Evolutionary conservation across 2,113 vertebrate genomes (phyloP), one percentile per base, ranked within the genome.

Genomic region (Hyaena hyaena): DNA sequence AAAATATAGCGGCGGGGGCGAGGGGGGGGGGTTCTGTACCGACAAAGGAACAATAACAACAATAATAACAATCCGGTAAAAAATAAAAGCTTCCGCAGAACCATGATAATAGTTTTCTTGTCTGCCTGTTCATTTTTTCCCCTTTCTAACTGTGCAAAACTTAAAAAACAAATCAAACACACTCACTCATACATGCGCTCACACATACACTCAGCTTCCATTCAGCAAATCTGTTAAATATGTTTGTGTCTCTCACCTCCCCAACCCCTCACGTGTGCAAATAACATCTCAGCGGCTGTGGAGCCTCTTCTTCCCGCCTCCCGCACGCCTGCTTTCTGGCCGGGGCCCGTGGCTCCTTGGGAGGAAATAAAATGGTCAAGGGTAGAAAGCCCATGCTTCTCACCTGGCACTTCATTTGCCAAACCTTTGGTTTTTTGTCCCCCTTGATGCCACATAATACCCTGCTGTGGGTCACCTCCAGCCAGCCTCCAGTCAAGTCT

Each of bases 351-450:
- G 85, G 95, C 87, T 97, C 98, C 93, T 91, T 33, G 97, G 96
- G 95, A 97, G 96, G 95, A 97, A 96, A 96, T 87, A 92, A 94
- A 98, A 97, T 97, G 97, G 93, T 93, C 97, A 97, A 97, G 93
- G 97, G 97, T 96, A 97, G 96, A 98, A 97, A 98, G 93, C 96
- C 97, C 97, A 83, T 88, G 84, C 94, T 92, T 85, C 74, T 77
- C 95, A 94, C 98, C 98, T 99, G 99, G 99, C 98, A 99, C 98
- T 99, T 99, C 98, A 92, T 98, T 98, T 98, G 98, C 98, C 98
- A 98, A 99, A 99, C 99, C 99, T 99, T 99, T 99, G 99, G 99
- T 99, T 99, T 99, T 98, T 98, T 98, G 93, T 88, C 71, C 61
- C 50, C 31, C 69, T 55, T 0, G 9, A 69, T 31, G 74, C 50